Conservation (phyloP, 2,113 vertebrate genomes). For the Gulo gulo region DNA sequence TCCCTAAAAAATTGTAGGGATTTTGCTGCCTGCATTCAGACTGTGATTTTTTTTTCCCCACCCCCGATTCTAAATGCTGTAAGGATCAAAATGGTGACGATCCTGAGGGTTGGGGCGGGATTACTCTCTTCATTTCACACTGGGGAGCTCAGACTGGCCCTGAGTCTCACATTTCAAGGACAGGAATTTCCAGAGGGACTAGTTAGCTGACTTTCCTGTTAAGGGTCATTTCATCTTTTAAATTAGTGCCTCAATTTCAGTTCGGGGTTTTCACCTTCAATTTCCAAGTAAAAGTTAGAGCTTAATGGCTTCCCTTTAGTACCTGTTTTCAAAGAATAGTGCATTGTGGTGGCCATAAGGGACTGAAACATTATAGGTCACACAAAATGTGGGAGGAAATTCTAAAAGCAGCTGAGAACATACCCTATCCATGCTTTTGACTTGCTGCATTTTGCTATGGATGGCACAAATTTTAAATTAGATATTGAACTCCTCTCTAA, state of each 20-base stretch:
- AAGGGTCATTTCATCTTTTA: slow-evolving; percentile 39
- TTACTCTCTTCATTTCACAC: not conserved
- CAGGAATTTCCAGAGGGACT: slow-evolving; percentile 45
- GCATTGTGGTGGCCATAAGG: not conserved
- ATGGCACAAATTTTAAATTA: not conserved
- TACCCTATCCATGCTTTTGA: not conserved
- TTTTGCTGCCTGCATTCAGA: slow-evolving; percentile 29
- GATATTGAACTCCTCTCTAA: not conserved
- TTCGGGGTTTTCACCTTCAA: slow-evolving; percentile 36
- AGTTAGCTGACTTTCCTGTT: not conserved
- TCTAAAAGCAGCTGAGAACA: not conserved
- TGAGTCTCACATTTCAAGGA: not conserved
- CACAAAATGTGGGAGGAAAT: not conserved
- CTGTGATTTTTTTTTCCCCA: not conserved
- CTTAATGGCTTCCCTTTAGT: not conserved
- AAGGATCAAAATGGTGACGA: not conserved
- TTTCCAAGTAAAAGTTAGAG: slow-evolving; percentile 52
- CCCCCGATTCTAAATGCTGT: not conserved
- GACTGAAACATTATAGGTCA: not conserved
- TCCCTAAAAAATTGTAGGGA: slow-evolving; percentile 60
- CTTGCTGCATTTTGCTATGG: not conserved
- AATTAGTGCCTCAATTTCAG: slow-evolving; percentile 36
- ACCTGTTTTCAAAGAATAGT: not conserved
- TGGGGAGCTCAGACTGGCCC: not conserved
- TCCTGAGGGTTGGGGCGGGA: not conserved